A percentile compares a stretch with the other conserved stretches of the same genome.
phyloP scores from a whole-genome alignment of 2,888 invertebrate genomes.

The Eristalinus sepulchralis region DNA sequence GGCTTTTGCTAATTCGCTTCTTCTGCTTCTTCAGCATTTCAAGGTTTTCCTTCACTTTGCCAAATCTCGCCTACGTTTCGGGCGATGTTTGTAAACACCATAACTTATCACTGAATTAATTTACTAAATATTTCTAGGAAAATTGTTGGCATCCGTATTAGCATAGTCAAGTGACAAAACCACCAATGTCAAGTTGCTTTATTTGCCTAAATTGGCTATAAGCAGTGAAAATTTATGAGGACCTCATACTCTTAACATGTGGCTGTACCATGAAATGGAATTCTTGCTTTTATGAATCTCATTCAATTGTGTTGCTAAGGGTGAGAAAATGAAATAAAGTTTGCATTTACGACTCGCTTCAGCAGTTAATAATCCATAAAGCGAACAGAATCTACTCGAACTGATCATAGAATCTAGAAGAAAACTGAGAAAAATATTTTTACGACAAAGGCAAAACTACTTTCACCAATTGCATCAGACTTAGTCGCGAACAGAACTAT shows the following conservation, averaged over 20 bases:
- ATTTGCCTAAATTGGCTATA: neutral
- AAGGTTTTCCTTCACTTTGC: neutral
- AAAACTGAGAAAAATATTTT: neutral
- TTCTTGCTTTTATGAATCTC: neutral
- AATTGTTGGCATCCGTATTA: neutral
- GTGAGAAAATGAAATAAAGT: neutral
- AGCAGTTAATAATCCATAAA: too few species aligned
- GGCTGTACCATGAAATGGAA: neutral
- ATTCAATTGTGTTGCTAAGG: neutral
- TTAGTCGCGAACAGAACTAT: neutral
- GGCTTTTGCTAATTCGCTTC: neutral
- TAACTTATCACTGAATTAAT: neutral
- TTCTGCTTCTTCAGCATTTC: neutral
- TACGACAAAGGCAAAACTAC: neutral
- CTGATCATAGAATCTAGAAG: too few species aligned
- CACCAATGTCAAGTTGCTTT: neutral
- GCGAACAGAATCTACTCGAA: too few species aligned
- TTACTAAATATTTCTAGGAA: neutral
- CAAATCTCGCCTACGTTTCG: neutral
- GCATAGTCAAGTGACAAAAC: constrained; percentile 6
- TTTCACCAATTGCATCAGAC: neutral
- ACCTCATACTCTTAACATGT: neutral
- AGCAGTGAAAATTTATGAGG: neutral
- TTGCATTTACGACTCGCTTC: too few species aligned
- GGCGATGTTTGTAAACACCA: neutral